phyloP scores from a whole-genome alignment of 2,888 invertebrate species.

The Campaea margaritaria region DNA sequence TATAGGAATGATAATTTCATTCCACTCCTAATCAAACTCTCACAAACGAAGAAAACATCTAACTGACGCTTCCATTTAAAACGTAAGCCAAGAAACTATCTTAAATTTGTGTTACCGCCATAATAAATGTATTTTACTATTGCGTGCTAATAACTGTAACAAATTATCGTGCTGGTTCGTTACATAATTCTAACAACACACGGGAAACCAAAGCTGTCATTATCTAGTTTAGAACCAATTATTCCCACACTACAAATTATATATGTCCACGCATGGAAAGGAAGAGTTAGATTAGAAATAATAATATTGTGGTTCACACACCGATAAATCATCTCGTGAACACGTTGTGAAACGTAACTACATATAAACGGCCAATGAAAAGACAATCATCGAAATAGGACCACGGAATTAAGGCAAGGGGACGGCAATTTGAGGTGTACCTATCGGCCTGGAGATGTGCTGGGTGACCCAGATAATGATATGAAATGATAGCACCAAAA shows the following conservation, averaged over 20 bases:
- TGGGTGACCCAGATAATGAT: no score
- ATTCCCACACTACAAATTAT: constrained; percentile 39
- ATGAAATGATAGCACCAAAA: no score
- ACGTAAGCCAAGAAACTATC: constrained; percentile 2
- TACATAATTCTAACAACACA: constrained; percentile 35
- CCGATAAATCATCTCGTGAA: constrained; percentile 33
- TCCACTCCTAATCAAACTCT: no score
- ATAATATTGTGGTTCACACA: constrained; percentile 30
- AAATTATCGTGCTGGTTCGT: constrained; percentile 24
- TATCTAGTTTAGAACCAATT: constrained; percentile 42
- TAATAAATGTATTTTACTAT: constrained; percentile 11
- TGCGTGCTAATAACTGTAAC: constrained; percentile 23
- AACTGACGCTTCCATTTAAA: no score
- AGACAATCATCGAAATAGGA: constrained; percentile 45
- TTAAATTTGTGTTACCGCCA: constrained; percentile 6
- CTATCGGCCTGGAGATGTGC: not conserved
- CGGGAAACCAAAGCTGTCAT: constrained; percentile 40
- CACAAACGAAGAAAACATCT: no score
- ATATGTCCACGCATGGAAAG: constrained; percentile 31
- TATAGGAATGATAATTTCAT: no score
- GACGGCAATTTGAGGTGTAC: constrained; percentile 27
- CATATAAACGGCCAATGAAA: constrained; percentile 35
- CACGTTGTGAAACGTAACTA: constrained; percentile 32
- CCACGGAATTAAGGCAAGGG: constrained; percentile 41
- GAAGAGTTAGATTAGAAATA: constrained; percentile 34